phyloP scores from a whole-genome alignment of 2,113 vertebrate genomes.

The Grus americana region DNA sequence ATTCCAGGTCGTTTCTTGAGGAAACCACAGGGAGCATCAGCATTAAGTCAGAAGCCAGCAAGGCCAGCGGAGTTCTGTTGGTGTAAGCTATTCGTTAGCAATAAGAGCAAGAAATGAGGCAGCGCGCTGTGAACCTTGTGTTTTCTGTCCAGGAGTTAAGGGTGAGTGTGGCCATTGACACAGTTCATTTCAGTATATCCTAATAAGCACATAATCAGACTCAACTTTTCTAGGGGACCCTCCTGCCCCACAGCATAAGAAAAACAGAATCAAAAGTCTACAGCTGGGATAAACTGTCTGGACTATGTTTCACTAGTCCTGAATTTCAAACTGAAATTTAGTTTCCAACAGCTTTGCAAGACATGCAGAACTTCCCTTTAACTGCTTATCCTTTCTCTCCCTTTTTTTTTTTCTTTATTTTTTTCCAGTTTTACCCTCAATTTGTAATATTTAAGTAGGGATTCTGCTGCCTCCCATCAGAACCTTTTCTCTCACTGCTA shows the following conservation, averaged over 20 bases:
- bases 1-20: background rate
- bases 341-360: background rate
- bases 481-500: background rate
- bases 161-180: background rate
- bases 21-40: background rate
- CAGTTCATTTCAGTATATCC: background rate
- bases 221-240: background rate
- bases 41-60: background rate
- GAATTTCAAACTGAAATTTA: background rate
- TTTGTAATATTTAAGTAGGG: background rate
- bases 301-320: background rate
- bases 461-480: background rate
- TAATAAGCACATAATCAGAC: background rate
- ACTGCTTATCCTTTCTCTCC: rapidly evolving
- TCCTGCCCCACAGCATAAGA: too few species aligned
- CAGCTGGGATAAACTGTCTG: background rate
- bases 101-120: background rate
- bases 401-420: too few species aligned
- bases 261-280: background rate
- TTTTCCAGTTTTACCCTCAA: background rate
- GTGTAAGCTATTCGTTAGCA: background rate
- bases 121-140: background rate
- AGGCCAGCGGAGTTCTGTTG: background rate
- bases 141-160: background rate
- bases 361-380: background rate